These are phyloP conservation scores for Plectropomus leopardus DNA, from an alignment of 2,113 vertebrate genomes.

Conservation along the genomic window DNA sequence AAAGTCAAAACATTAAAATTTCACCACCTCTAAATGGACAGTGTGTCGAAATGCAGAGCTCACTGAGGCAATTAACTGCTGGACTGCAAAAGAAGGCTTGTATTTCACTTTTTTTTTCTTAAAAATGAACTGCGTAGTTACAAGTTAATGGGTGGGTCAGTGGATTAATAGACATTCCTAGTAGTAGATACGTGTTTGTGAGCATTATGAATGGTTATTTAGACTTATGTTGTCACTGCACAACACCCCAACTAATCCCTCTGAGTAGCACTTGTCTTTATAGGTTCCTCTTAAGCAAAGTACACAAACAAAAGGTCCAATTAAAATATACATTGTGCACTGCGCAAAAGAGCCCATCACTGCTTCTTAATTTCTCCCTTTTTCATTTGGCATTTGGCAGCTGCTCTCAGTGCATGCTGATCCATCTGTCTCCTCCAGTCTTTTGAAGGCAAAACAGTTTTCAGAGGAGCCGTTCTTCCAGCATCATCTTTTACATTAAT, in stretches of 20 bases:
- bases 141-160: no score
- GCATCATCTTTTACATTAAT: neutral
- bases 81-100: no score
- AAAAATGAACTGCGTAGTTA: no score
- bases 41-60: no score
- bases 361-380: neutral
- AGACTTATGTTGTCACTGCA: neutral
- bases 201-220: neutral
- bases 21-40: no score
- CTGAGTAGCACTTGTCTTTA: neutral
- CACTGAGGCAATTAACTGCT: no score
- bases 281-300: neutral
- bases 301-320: constrained; percentile 4
- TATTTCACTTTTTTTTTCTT: no score
- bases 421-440: constrained; percentile 13
- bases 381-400: neutral
- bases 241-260: neutral
- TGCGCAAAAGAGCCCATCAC: no score
- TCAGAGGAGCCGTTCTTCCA: neutral
- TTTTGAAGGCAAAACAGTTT: neutral
- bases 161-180: no score
- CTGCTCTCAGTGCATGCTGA: neutral
- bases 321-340: neutral
- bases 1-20: no score
- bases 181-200: neutral